Evolutionary conservation across 1,140 invertebrate species (phyloP).

Genomic region (Drosophila ficusphila): DNA sequence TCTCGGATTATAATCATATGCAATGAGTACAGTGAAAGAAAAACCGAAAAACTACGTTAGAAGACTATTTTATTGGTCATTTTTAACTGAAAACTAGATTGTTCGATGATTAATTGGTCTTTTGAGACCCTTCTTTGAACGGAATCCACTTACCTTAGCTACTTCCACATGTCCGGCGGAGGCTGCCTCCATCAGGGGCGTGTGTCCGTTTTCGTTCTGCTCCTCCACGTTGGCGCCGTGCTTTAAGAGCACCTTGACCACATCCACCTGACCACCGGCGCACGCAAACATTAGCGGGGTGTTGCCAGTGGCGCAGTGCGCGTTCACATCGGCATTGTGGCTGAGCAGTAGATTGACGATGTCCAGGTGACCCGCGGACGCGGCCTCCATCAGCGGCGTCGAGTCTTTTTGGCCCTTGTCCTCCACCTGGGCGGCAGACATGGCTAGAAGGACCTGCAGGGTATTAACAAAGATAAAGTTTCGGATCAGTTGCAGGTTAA

Average conservation of each 20-base stretch:
- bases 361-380: constrained; percentile 96
- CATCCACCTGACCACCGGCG: constrained; percentile 97
- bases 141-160: constrained; percentile 87
- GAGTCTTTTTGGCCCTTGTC: constrained; percentile 96
- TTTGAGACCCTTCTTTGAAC: background rate
- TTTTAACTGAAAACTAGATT: too few relatives aligned
- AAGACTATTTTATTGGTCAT: too few relatives aligned
- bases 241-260: constrained; percentile 94
- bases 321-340: constrained; percentile 98
- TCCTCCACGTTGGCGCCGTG: constrained; percentile 98
- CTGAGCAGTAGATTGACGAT: constrained; percentile 96
- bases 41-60: background rate
- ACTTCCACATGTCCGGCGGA: constrained; percentile 98
- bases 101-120: too few relatives aligned
- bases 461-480: background rate
- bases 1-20: constrained; percentile 84
- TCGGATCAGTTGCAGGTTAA: background rate
- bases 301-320: constrained; percentile 97
- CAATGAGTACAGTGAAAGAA: background rate
- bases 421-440: constrained; percentile 98
- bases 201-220: constrained; percentile 99
- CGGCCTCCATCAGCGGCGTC: constrained; percentile 98
- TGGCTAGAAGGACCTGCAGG: constrained; percentile 93
- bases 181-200: constrained; percentile 99
- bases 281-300: constrained; percentile 99